Conservation (phyloP, 2,888 invertebrate species). For the Proisotoma minuta region DNA sequence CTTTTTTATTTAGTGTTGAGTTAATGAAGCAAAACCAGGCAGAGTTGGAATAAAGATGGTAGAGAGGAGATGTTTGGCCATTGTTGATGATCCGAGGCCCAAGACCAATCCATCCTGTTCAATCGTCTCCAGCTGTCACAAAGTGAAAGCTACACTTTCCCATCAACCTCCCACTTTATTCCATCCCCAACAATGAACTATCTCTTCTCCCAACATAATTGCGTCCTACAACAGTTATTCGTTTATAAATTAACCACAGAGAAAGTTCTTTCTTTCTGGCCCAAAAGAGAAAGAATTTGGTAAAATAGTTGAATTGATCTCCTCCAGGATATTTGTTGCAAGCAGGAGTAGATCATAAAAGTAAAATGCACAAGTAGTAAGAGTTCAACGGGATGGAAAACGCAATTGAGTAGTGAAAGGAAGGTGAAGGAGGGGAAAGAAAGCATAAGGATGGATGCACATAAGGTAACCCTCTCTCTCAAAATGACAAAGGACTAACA, state of each 20-base stretch:
- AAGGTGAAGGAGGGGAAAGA: background rate
- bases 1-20: background rate
- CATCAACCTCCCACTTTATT: background rate
- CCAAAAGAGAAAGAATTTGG: too few relatives aligned
- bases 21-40: background rate
- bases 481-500: background rate
- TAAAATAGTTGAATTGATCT: too few relatives aligned
- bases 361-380: too few relatives aligned
- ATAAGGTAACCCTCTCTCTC: background rate
- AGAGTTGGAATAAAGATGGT: constrained; percentile 21
- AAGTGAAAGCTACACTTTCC: background rate
- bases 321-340: too few relatives aligned
- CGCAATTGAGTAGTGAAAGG: too few relatives aligned
- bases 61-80: constrained; percentile 24
- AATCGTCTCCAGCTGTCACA: constrained; percentile 21
- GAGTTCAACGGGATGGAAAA: too few relatives aligned
- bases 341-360: too few relatives aligned
- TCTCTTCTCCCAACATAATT: too few relatives aligned
- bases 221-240: too few relatives aligned
- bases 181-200: too few relatives aligned
- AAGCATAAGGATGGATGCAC: background rate
- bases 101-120: constrained; percentile 24
- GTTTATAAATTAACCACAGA: too few relatives aligned
- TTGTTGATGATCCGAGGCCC: constrained; percentile 30
- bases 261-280: too few relatives aligned